These are phyloP conservation scores for Spea bombifrons DNA, from an alignment of 2,113 vertebrate genomes.

Conservation along the genomic window DNA sequence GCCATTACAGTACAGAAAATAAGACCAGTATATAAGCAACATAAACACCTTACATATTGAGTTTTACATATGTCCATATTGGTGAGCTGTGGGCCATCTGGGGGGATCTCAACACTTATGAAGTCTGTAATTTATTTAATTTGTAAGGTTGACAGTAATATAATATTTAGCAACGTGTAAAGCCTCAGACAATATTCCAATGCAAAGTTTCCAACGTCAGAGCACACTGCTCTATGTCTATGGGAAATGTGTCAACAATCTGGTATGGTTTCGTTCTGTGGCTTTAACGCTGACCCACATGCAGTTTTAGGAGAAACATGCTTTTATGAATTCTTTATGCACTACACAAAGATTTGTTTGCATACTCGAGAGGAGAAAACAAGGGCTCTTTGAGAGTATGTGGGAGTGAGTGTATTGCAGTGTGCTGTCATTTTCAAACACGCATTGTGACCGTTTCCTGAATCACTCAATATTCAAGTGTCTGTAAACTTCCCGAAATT, in stretches of 20 bases:
- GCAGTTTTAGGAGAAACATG: slow-evolving; percentile 27
- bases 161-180: too few species aligned
- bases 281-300: slow-evolving; percentile 7
- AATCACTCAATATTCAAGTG: slow-evolving; percentile 19
- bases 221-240: not conserved
- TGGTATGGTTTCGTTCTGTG: not conserved
- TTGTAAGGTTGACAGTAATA: too few species aligned
- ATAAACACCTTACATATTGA: too few species aligned
- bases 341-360: slow-evolving; percentile 44
- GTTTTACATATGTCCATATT: too few species aligned
- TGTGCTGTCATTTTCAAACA: slow-evolving; percentile 36
- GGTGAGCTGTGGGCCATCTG: too few species aligned
- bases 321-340: slow-evolving; percentile 22
- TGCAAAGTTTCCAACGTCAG: not conserved
- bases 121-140: too few species aligned
- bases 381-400: slow-evolving; percentile 18
- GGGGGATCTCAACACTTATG: too few species aligned
- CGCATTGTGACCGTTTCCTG: slow-evolving; percentile 7
- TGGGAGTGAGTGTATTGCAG: not conserved
- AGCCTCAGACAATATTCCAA: too few species aligned
- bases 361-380: slow-evolving; percentile 16
- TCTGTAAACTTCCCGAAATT: slow-evolving; percentile 30
- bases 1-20: too few species aligned
- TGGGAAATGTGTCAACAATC: slow-evolving; percentile 1
- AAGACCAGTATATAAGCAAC: too few species aligned